Conservation (phyloP, 2,113 vertebrate genomes). For the Osmerus eperlanus region DNA sequence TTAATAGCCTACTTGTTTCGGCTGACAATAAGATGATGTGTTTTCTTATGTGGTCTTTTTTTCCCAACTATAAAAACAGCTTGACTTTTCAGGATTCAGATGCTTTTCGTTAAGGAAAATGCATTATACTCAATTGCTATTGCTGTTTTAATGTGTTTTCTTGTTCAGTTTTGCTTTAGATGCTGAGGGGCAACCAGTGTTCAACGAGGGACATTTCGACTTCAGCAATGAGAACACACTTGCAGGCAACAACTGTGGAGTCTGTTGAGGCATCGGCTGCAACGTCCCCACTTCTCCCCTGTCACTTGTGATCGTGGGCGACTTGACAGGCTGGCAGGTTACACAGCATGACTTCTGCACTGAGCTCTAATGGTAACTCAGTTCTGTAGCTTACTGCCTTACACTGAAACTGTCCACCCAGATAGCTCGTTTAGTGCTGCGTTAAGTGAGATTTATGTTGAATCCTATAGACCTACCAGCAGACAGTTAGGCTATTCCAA, state of each 20-base stretch:
- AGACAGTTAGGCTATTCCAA: too few species aligned
- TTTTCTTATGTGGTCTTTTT: neutral
- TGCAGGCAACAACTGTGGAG: too few species aligned
- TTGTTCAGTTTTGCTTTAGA: neutral
- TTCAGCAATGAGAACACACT: too few species aligned
- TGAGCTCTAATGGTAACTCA: neutral
- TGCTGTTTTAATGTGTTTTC: neutral
- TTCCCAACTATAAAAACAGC: neutral
- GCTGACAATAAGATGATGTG: neutral
- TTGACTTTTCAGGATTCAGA: neutral
- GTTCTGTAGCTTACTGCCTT: neutral
- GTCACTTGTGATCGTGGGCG: neutral
- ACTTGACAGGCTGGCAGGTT: neutral
- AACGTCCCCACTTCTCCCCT: neutral
- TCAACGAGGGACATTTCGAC: neutral
- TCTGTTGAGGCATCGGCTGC: neutral
- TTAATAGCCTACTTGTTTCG: too few species aligned
- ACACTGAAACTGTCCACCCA: too few species aligned
- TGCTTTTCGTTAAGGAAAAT: neutral
- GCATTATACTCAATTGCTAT: neutral
- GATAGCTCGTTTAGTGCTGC: too few species aligned
- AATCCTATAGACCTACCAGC: too few species aligned
- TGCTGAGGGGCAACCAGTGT: neutral
- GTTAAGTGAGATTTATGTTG: too few species aligned
- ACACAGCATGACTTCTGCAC: neutral